Evolutionary conservation across 2,888 invertebrate genomes (phyloP).

Genomic region (Penaeus monodon): DNA sequence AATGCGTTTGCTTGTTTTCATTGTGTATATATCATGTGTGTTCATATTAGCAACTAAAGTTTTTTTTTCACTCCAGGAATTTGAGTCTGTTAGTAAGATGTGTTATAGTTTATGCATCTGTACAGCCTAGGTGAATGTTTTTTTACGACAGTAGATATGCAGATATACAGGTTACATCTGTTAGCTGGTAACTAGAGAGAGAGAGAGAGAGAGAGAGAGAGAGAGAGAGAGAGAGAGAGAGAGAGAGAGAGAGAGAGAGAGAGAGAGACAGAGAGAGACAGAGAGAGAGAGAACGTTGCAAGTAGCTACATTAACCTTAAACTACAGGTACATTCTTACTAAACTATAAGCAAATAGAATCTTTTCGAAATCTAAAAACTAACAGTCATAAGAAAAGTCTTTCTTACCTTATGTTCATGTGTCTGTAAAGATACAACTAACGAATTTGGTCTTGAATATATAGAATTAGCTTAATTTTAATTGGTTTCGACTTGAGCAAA

Average conservation of each 20-base stretch:
- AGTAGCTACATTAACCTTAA: too few species aligned
- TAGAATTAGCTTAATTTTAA: too few species aligned
- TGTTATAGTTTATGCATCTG: background rate
- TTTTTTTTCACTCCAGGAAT: background rate
- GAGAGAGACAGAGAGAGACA: background rate
- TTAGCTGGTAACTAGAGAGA: background rate
- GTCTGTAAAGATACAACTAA: too few species aligned
- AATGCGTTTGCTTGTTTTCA: background rate
- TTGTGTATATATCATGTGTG: background rate
- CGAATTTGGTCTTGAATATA: too few species aligned
- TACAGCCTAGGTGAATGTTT: background rate
- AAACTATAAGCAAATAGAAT: too few species aligned
- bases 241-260: background rate
- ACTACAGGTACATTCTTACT: too few species aligned
- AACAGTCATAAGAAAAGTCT: too few species aligned
- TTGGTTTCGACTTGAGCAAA: too few species aligned
- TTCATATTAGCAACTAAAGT: background rate
- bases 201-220: conserved; percentile 5
- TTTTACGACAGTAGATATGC: background rate
- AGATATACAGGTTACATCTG: background rate
- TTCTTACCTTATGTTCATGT: too few species aligned
- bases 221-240: conserved; percentile 1
- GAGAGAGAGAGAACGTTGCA: background rate
- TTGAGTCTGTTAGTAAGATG: background rate
- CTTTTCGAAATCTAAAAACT: too few species aligned